Conservation (phyloP, 2,797 vertebrate species). For the Syngnathus rostellatus region DNA sequence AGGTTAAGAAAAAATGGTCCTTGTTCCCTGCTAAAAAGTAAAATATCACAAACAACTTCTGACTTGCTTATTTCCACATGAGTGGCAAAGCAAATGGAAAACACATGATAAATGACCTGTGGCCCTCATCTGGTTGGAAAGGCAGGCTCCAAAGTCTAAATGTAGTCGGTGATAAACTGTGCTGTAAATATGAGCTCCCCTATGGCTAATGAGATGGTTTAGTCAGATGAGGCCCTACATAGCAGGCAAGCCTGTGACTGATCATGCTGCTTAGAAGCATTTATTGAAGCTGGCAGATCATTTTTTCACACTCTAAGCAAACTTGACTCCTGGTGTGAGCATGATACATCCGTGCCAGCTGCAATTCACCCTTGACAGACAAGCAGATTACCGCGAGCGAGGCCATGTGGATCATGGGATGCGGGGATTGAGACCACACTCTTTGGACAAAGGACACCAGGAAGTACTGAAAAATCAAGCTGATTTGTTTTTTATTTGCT, state of each 20-base stretch:
- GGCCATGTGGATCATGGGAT: slow-evolving; percentile 42
- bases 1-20: not conserved
- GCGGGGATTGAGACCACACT: slow-evolving; percentile 32
- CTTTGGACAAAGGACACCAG: not conserved
- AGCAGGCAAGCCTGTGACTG: slow-evolving; percentile 63
- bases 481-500: not conserved
- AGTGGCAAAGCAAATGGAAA: slow-evolving; percentile 37
- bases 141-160: slow-evolving; percentile 56
- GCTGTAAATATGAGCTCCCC: slow-evolving; percentile 66
- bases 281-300: slow-evolving; percentile 70
- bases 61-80: slow-evolving; percentile 39
- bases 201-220: slow-evolving; percentile 71
- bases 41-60: slow-evolving; percentile 17
- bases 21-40: not conserved
- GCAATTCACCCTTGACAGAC: slow-evolving; percentile 71
- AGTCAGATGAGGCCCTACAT: slow-evolving; percentile 64
- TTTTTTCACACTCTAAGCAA: slow-evolving; percentile 74
- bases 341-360: slow-evolving; percentile 62
- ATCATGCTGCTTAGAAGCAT: slow-evolving; percentile 68
- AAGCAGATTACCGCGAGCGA: slow-evolving; percentile 75
- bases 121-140: slow-evolving; percentile 29
- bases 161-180: slow-evolving; percentile 63
- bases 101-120: slow-evolving; percentile 31
- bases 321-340: slow-evolving; percentile 60
- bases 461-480: not conserved